These are phyloP conservation scores for Nasonia oneida DNA, from an alignment of 2,888 invertebrate species.

Conservation along the genomic window DNA sequence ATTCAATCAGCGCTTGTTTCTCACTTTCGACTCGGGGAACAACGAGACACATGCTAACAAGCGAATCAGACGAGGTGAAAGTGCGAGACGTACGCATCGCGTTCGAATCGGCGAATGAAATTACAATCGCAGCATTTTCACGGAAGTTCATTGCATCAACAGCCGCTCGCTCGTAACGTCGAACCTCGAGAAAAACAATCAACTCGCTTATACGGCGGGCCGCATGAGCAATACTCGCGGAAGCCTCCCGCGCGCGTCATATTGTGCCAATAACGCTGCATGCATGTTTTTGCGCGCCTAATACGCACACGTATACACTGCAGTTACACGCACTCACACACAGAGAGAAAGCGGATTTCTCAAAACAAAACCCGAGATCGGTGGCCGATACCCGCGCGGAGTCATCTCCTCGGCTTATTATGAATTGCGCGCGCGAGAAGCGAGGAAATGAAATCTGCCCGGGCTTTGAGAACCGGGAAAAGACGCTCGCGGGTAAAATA, in stretches of 20 bases:
- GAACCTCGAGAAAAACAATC: neutral
- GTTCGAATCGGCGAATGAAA: neutral
- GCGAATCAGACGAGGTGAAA: neutral
- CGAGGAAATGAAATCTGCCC: constrained; percentile 51
- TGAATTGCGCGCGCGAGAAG: constrained; percentile 23
- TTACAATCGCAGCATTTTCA: constrained; percentile 5
- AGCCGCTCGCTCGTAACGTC: neutral
- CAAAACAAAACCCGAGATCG: constrained; percentile 45
- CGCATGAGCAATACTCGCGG: neutral
- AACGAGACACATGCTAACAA: neutral
- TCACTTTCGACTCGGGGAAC: neutral
- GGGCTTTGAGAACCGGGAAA: constrained; percentile 55
- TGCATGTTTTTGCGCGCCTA: neutral
- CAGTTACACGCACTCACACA: neutral
- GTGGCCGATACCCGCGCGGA: constrained; percentile 10
- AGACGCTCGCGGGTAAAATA: constrained; percentile 61
- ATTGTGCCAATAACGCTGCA: constrained; percentile 45
- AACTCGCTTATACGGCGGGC: neutral
- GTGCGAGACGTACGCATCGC: neutral
- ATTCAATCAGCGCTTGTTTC: neutral
- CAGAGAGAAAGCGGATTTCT: constrained; percentile 34
- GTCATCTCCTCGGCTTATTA: neutral
- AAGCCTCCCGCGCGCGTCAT: constrained; percentile 23
- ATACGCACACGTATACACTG: neutral
- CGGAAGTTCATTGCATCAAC: constrained; percentile 26